These are phyloP conservation scores for Drosophila seclusa DNA, from an alignment of 2,888 invertebrate genomes.

Conservation along the genomic window DNA sequence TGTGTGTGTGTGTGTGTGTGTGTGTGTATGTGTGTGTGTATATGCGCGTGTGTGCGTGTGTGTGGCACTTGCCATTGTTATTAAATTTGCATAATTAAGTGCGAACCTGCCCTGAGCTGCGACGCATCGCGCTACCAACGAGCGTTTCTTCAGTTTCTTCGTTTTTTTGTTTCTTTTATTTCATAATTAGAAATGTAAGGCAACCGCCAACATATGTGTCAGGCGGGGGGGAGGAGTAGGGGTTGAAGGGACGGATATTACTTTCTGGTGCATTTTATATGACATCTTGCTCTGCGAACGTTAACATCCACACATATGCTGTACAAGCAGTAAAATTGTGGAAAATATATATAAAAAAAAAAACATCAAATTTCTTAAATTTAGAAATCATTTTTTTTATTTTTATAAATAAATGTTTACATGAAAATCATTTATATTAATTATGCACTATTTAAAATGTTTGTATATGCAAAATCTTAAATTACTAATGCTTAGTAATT, in stretches of 20 bases:
- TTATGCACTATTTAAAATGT: background rate
- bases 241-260: background rate
- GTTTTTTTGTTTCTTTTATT: conserved; percentile 24
- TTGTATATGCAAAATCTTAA: background rate
- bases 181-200: conserved; percentile 58
- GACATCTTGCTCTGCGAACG: conserved; percentile 8
- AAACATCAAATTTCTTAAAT: background rate
- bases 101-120: conserved; percentile 53
- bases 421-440: background rate
- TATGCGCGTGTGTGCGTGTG: conserved; percentile 20
- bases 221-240: background rate
- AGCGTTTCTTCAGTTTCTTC: conserved; percentile 18
- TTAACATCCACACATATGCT: background rate
- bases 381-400: background rate
- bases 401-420: background rate
- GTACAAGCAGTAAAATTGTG: background rate
- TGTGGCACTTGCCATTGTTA: conserved; percentile 65
- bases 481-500: background rate
- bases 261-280: conserved; percentile 30
- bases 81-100: conserved; percentile 78
- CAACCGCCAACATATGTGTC: background rate
- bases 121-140: conserved; percentile 27
- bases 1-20: conserved; percentile 5
- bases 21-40: too few species aligned
- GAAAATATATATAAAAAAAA: background rate